Base-by-base conservation (phyloP, 2,797 vertebrate genomes). In the Halcyon badia region DNA sequence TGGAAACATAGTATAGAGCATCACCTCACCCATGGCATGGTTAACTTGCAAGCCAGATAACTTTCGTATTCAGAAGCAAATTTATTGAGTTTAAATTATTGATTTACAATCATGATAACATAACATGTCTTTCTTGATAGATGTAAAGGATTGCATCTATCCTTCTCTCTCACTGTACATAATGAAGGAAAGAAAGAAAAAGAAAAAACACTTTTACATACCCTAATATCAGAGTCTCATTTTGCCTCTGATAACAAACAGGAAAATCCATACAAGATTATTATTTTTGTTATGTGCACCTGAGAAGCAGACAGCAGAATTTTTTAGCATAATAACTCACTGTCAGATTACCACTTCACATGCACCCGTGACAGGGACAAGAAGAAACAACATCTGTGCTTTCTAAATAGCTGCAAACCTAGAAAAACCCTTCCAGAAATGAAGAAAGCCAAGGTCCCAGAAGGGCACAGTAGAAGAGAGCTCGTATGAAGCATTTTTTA, bases 251-350 rank as follows among this genome's bases (percentile, higher is more conserved):
- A 81, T 69, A 94, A 75, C 39, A 88, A 81, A 81, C 49, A 78
- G n/a, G 49, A 91, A 91, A 91, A 95, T 89, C 44, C 49, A 46
- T 46, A 52, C 44, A 86, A 80, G 89, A 80, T 95, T 68, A 83
- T 35, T 42, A 62, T 89, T 75, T 92, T 92, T 87, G 51, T 92
- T 62, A 76, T 91, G 54, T 85, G 60, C 39, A 89, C 68, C 71
- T 92, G 75, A 94, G 84, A 91, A 85, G 28, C 64, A 89, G 71
- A 83, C 56, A 94, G 68, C 56, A 73, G 33, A 94, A 90, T 78
- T 94, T 91, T 81, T 83, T 94, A 84, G 71, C 57, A 76, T 94
- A 96, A 90, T 86, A 95, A 91, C 71, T 94, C 57, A 85, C 44
- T 77, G 39, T 83, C 87, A 83, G 68, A 89, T 90, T 91, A 83